phyloP scores from a whole-genome alignment of 2,113 vertebrate species.

The Onychostoma macrolepis region DNA sequence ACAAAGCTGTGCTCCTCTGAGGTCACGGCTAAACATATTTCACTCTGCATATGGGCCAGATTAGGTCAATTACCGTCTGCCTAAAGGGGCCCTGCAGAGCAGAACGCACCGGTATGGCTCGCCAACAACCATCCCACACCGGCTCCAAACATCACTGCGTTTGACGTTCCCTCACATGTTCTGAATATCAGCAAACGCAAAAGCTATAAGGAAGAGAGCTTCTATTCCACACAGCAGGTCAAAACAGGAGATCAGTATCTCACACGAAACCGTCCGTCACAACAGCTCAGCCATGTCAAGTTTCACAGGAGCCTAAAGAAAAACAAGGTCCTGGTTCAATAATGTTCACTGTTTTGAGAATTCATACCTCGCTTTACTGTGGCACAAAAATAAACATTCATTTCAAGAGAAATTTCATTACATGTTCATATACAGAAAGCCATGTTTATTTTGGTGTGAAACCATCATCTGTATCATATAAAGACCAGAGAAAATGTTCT shows the following conservation, averaged over 20 bases:
- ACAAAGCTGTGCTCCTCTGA: background rate
- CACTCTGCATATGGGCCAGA: slow-evolving; percentile 42
- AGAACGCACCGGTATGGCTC: background rate
- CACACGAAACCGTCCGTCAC: background rate
- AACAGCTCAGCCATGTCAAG: background rate
- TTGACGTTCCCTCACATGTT: background rate
- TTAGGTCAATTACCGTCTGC: slow-evolving; percentile 42
- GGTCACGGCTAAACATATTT: slow-evolving; percentile 12
- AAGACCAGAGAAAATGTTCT: background rate
- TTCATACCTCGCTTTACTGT: background rate
- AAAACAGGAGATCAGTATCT: slow-evolving; percentile 5
- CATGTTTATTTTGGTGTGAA: background rate
- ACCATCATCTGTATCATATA: background rate
- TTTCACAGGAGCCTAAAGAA: background rate
- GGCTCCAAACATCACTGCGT: background rate
- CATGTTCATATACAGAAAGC: background rate
- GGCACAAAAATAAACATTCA: slow-evolving; percentile 17
- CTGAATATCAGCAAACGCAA: slow-evolving; percentile 3
- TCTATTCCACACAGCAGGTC: background rate
- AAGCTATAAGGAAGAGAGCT: background rate
- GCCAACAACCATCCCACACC: background rate
- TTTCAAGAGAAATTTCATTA: background rate
- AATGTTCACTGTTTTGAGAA: background rate
- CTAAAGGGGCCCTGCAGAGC: slow-evolving; percentile 1
- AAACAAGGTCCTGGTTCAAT: background rate